Conservation (phyloP, 2,888 invertebrate species). For the Cyclophora albipunctata region DNA sequence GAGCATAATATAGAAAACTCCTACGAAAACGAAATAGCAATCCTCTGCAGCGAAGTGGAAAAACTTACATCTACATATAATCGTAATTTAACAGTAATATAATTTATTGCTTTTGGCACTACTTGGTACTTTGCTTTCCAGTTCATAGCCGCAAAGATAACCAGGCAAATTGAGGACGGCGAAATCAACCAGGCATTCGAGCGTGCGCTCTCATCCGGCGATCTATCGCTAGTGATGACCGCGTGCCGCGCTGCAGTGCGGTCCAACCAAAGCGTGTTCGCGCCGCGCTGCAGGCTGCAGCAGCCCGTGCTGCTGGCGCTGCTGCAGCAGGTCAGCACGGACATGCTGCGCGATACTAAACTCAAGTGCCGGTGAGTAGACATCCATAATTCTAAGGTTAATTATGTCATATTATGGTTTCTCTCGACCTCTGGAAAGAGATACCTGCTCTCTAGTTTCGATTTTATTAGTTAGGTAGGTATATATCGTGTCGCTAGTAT, state of each 20-base stretch:
- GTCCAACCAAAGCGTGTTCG: slow-evolving; percentile 77
- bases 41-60: no score
- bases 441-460: neutral
- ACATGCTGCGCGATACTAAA: slow-evolving; percentile 85
- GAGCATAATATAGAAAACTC: no score
- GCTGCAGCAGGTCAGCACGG: slow-evolving; percentile 94
- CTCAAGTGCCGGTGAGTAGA: slow-evolving; percentile 51
- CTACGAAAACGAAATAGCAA: no score
- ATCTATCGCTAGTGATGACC: slow-evolving; percentile 87
- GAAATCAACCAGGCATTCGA: slow-evolving; percentile 90
- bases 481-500: no score
- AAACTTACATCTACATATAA: no score
- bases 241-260: slow-evolving; percentile 90
- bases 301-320: slow-evolving; percentile 92
- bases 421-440: neutral
- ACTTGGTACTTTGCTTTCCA: slow-evolving; percentile 8
- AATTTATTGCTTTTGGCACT: no score
- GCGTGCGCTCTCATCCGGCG: slow-evolving; percentile 88
- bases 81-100: no score
- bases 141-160: slow-evolving; percentile 49
- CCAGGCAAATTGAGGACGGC: slow-evolving; percentile 59
- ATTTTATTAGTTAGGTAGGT: neutral
- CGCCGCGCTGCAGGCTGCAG: slow-evolving; percentile 80
- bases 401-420: no score
- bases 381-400: no score